A percentile compares a stretch with the other conserved stretches of the same genome.
Conservation (phyloP, 2,113 vertebrate species). For the Coryphaenoides rupestris region DNA sequence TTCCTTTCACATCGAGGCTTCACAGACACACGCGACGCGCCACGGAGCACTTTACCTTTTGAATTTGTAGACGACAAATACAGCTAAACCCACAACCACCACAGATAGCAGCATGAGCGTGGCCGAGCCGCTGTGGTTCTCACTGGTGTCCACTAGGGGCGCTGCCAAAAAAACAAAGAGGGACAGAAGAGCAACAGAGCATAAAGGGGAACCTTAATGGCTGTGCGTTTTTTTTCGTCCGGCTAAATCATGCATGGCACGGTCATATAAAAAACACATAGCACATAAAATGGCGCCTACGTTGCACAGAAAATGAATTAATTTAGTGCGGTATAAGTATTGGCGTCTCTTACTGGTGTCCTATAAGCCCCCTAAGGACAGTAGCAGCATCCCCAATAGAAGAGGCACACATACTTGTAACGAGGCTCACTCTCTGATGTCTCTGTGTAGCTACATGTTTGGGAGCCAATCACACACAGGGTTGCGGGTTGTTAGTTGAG, state of each 20-base stretch:
- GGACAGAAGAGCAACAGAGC: neutral
- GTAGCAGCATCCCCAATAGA: slow-evolving; percentile 69
- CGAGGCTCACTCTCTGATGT: slow-evolving; percentile 67
- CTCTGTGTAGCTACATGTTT: slow-evolving; percentile 67
- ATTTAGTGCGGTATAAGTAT: slow-evolving; percentile 44
- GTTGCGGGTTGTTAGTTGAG: slow-evolving; percentile 51
- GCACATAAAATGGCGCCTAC: slow-evolving; percentile 37
- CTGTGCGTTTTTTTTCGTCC: slow-evolving; percentile 32
- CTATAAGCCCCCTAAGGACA: slow-evolving; percentile 63
- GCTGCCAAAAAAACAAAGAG: slow-evolving; percentile 71
- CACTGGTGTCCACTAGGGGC: slow-evolving; percentile 90
- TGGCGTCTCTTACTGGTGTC: slow-evolving; percentile 64
- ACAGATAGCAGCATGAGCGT: slow-evolving; percentile 98
- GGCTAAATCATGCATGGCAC: slow-evolving; percentile 43
- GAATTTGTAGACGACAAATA: slow-evolving; percentile 98
- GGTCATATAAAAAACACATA: neutral
- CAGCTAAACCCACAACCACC: slow-evolving; percentile 90
- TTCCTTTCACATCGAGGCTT: neutral
- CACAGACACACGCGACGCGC: slow-evolving; percentile 30
- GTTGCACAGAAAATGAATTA: slow-evolving; percentile 31
- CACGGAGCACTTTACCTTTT: slow-evolving; percentile 85
- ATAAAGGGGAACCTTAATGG: neutral
- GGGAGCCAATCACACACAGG: slow-evolving; percentile 70
- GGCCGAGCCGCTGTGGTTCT: slow-evolving; percentile 91
- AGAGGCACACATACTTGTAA: slow-evolving; percentile 69